Evolutionary conservation across 2,113 vertebrate species (phyloP).

Genomic region (Trichomycterus rosablanca): DNA sequence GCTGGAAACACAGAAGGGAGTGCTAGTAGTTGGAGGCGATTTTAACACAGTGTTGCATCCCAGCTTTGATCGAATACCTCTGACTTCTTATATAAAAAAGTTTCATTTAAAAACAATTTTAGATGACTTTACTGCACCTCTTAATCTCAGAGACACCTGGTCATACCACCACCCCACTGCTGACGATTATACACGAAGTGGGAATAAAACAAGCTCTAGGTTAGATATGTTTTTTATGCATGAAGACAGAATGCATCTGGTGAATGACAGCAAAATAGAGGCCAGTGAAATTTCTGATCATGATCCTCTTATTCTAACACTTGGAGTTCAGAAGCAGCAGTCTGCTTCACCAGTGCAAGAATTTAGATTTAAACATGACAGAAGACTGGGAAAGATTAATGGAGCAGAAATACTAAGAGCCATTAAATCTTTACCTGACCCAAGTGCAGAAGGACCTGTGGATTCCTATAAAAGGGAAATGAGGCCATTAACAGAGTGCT

Average conservation of each 20-base stretch:
- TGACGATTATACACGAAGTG: not conserved
- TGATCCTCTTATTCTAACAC: conserved; percentile 4
- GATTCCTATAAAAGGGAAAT: not conserved
- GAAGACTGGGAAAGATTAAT: conserved; percentile 17
- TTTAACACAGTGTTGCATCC: conserved; percentile 34
- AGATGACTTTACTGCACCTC: conserved; percentile 19
- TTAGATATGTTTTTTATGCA: conserved; percentile 36
- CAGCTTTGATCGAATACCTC: conserved; percentile 10
- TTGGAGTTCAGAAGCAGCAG: not conserved
- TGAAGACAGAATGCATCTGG: conserved; percentile 43
- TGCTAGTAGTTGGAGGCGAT: conserved; percentile 34
- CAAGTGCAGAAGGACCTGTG: not conserved
- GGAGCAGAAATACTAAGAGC: conserved; percentile 29
- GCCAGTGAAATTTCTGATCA: conserved; percentile 26
- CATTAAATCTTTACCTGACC: conserved; percentile 12
- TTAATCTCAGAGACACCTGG: conserved; percentile 26
- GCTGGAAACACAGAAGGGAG: conserved; percentile 41
- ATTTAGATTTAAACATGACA: not conserved
- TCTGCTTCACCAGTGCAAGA: too few relatives aligned
- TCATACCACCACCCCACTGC: not conserved
- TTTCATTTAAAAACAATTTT: conserved; percentile 13
- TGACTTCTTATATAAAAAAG: not conserved
- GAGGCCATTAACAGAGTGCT: not conserved
- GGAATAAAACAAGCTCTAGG: conserved; percentile 4
- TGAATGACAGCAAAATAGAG: not conserved